Evolutionary conservation across 2,797 vertebrate genomes (phyloP).

Genomic region (Neostethus bicornis): DNA sequence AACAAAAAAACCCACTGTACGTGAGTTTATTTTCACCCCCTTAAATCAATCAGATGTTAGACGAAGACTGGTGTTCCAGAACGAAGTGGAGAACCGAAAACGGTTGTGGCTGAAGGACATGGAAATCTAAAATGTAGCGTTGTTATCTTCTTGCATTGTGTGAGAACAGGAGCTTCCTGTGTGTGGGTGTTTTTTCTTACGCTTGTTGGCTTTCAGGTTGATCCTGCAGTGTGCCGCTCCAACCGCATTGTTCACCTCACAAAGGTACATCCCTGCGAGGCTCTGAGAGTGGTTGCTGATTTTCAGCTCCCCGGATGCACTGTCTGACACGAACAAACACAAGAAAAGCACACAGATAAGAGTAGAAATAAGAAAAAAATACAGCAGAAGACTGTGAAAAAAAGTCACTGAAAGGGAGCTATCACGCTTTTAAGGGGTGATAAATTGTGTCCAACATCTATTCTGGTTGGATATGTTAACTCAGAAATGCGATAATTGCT

Average conservation of each 20-base stretch:
- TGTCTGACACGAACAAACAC: conserved; percentile 67
- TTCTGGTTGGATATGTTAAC: too few species aligned
- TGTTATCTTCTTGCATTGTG: conserved; percentile 1
- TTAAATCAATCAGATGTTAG: background rate
- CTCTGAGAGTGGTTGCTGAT: conserved; percentile 80
- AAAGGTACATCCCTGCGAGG: conserved; percentile 83
- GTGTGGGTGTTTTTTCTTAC: conserved; percentile 53
- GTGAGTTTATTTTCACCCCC: conserved; percentile 1
- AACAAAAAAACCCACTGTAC: conserved; percentile 10
- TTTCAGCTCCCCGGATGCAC: conserved; percentile 78
- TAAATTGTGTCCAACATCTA: too few species aligned
- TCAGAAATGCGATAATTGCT: too few species aligned
- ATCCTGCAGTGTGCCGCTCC: conserved; percentile 82
- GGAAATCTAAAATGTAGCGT: conserved; percentile 29
- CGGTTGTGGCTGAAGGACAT: conserved; percentile 31
- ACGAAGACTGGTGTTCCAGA: background rate
- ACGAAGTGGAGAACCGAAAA: conserved; percentile 27
- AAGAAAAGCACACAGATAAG: conserved; percentile 1
- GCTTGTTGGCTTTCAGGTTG: conserved; percentile 64
- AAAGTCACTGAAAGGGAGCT: too few species aligned
- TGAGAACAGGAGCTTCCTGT: background rate
- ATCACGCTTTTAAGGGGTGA: too few species aligned
- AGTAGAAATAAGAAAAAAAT: too few species aligned
- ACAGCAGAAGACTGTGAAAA: too few species aligned
- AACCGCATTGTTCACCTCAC: conserved; percentile 85